Evolutionary conservation across 2,797 vertebrate species (phyloP).

Genomic region (Melanitta fusca): DNA sequence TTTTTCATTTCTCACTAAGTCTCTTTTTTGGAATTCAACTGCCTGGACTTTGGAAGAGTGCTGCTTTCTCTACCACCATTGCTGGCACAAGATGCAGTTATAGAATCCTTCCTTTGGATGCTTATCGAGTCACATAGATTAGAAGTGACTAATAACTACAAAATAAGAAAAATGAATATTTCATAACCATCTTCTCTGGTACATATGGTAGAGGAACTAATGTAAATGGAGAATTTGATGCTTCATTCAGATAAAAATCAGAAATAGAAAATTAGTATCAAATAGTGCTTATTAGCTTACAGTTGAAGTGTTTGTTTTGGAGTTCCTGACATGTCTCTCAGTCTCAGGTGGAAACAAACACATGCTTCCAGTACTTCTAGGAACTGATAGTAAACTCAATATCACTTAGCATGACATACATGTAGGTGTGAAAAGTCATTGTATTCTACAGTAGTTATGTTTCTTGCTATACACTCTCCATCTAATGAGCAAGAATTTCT

Average conservation of each 20-base stretch:
- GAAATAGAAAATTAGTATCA: neutral
- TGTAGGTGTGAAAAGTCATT: neutral
- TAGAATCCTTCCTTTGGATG: neutral
- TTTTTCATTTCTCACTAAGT: constrained; percentile 1
- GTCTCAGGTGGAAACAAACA: constrained; percentile 36
- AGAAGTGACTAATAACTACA: constrained; percentile 17
- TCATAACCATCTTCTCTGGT: neutral
- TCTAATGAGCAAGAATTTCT: neutral
- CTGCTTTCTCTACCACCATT: neutral
- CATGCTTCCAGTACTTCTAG: neutral
- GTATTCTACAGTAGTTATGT: neutral
- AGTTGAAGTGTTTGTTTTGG: neutral
- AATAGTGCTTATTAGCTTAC: neutral
- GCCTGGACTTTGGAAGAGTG: neutral
- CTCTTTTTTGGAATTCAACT: neutral
- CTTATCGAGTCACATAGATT: neutral
- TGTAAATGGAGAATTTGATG: neutral
- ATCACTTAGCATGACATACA: neutral
- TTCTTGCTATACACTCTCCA: neutral
- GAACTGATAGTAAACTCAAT: neutral
- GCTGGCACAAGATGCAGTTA: neutral
- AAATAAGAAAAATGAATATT: constrained; percentile 24
- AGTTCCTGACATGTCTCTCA: neutral
- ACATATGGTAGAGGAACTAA: constrained; percentile 20
- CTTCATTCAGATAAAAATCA: constrained; percentile 1